Percentiles rank a stretch among this genome's conserved stretches.
These are phyloP conservation scores for Drosophila seclusa DNA, from an alignment of 2,888 invertebrate species.

Conservation along the genomic window DNA sequence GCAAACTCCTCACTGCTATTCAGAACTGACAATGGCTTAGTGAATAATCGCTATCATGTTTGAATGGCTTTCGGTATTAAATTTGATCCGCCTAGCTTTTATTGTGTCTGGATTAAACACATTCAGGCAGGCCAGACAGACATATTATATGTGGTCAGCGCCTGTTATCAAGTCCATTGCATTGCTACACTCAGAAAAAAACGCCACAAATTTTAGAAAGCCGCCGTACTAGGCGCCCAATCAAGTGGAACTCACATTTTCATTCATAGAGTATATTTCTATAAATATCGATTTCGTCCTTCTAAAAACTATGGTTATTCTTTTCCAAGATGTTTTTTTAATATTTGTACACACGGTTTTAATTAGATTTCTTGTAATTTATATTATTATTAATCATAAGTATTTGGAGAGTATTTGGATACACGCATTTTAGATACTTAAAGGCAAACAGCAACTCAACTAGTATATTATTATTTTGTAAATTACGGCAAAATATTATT, in stretches of 20 bases:
- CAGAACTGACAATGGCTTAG: not conserved
- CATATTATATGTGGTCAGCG: not conserved
- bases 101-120: not conserved
- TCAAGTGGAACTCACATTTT: not conserved
- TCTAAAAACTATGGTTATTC: not conserved
- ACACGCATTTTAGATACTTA: not conserved
- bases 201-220: not conserved
- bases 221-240: not conserved
- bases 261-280: not conserved
- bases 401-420: not conserved
- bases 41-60: not conserved
- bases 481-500: not conserved
- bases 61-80: not conserved
- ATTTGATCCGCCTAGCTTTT: slow-evolving; percentile 1
- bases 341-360: not conserved
- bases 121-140: not conserved
- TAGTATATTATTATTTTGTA: not conserved
- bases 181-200: not conserved
- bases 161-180: not conserved
- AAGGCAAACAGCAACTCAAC: not conserved
- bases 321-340: not conserved
- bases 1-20: not conserved
- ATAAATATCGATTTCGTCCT: not conserved
- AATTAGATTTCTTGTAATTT: not conserved
- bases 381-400: not conserved